These are phyloP conservation scores for Enteromius radiatus DNA, from an alignment of 2,797 vertebrate genomes.

Conservation along the genomic window DNA sequence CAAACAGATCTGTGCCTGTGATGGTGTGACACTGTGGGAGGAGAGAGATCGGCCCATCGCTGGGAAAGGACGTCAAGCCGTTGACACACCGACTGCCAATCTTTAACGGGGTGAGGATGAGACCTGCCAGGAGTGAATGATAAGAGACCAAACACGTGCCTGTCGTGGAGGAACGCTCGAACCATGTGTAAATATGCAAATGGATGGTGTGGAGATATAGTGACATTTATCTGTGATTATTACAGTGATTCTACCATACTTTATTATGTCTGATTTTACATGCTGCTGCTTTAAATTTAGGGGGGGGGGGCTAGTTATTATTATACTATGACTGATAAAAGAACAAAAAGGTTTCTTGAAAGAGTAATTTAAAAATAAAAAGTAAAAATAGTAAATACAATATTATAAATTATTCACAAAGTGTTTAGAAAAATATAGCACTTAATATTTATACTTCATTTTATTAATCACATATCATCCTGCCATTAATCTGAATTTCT, in stretches of 20 bases:
- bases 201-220: not conserved
- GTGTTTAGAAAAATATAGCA: not conserved
- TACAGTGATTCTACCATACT: too few relatives aligned
- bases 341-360: not conserved
- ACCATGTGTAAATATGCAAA: not conserved
- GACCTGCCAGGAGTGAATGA: not conserved
- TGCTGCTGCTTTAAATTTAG: not conserved
- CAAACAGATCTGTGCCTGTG: constrained; percentile 89
- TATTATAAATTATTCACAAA: not conserved
- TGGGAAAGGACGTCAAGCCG: constrained; percentile 71
- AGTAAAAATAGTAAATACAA: not conserved
- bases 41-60: constrained; percentile 82
- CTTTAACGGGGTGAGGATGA: constrained; percentile 70
- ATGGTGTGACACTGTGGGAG: constrained; percentile 92
- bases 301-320: not conserved
- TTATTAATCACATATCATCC: not conserved
- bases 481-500: not conserved
- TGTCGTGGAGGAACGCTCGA: not conserved
- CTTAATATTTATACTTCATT: not conserved
- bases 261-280: not conserved
- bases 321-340: not conserved
- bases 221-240: too few relatives aligned
- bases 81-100: constrained; percentile 68
- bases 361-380: not conserved
- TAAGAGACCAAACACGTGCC: not conserved